A percentile compares a stretch with the other conserved stretches of the same genome.
phyloP scores from a whole-genome alignment of 2,797 vertebrate genomes.

The Eulemur mongoz region DNA sequence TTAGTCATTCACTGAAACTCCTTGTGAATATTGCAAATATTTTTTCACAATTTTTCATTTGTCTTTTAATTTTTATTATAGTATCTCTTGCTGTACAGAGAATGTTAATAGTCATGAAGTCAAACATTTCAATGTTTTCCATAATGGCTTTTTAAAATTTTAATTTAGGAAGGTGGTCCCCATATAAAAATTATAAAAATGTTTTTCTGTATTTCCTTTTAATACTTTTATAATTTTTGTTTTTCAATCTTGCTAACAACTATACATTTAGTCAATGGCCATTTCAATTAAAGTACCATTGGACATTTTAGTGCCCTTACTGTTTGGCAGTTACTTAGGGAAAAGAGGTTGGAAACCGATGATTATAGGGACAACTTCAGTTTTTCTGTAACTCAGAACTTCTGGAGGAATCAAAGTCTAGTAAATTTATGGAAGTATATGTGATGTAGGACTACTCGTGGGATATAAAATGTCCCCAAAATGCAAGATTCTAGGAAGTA shows the following conservation, averaged over 20 bases:
- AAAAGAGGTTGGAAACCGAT: background rate
- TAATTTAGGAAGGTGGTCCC: background rate
- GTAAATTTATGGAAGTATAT: background rate
- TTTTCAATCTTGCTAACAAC: background rate
- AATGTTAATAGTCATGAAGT: background rate
- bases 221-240: slow-evolving; percentile 2
- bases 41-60: background rate
- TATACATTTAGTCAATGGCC: background rate
- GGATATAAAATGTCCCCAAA: background rate
- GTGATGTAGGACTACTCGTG: background rate
- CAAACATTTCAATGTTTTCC: slow-evolving; percentile 18
- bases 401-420: background rate
- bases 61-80: background rate
- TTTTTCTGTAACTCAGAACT: background rate
- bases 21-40: background rate
- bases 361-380: background rate
- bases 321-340: background rate
- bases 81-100: background rate
- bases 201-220: background rate
- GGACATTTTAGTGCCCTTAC: background rate
- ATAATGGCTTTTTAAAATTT: background rate
- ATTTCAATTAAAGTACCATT: background rate
- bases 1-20: background rate
- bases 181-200: background rate
- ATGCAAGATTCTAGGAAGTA: background rate